phyloP scores from a whole-genome alignment of 2,113 vertebrate genomes.

The Penelope pileata region DNA sequence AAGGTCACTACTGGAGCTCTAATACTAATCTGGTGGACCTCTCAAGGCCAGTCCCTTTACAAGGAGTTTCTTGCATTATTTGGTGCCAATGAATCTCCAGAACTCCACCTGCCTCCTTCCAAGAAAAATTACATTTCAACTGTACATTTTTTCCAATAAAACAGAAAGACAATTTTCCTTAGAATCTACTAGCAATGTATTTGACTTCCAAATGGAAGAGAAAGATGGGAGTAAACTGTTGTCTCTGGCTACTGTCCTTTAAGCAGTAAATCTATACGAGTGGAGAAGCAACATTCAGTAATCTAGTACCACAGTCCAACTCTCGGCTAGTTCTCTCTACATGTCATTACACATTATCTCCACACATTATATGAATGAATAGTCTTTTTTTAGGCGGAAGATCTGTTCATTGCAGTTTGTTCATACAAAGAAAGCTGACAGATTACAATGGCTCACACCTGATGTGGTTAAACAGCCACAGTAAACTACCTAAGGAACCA shows the following conservation, averaged over 20 bases:
- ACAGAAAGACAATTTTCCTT: neutral
- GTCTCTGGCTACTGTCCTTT: neutral
- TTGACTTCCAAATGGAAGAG: neutral
- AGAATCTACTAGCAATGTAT: neutral
- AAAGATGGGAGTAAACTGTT: neutral
- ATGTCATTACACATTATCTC: neutral
- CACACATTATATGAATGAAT: fast-evolving
- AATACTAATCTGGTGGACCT: neutral
- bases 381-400: neutral
- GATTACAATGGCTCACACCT: neutral
- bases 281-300: neutral
- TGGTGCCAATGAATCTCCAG: neutral
- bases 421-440: neutral
- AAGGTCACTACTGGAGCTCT: neutral
- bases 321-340: neutral
- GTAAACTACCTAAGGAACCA: neutral
- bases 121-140: neutral
- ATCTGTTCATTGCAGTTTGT: neutral
- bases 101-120: neutral
- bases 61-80: neutral
- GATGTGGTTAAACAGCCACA: neutral
- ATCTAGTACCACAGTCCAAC: neutral
- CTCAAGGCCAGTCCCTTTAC: neutral
- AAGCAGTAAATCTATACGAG: neutral
- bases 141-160: neutral